Base-by-base conservation (phyloP, 1,140 invertebrate species). In the Drosophila orosa region DNA sequence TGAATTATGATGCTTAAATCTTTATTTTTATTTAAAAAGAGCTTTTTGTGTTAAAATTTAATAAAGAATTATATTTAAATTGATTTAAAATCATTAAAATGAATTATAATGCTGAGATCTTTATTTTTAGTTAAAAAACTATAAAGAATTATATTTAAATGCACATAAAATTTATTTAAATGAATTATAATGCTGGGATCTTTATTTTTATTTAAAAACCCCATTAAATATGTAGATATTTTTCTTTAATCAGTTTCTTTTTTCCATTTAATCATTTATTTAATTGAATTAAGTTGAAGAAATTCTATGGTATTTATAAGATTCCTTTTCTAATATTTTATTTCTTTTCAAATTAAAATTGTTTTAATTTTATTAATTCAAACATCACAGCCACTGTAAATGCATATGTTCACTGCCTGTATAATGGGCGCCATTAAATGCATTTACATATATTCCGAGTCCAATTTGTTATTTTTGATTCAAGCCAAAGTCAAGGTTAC, bases 401-500 rank as follows among this genome's bases (percentile, higher is more conserved):
- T 65, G 44, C 52, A 58, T 17, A 48, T 35, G 44, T 52, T 40
- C 54, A 67, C 57, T 56, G 25, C 10, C 25, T 17, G 25, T 62
- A 17, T 74, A 68, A 54, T 29, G 31, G 31, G 44, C 24, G 55
- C 39, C 57, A 65, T 62, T 58, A 58, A 71, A 52, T 75, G 73
- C 54, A 75, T 54, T 83, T 65, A 67, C 48, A 71, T 81, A 75
- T 67, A 75, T 67, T 75, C 63, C 61, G 50, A 59, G 50, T 66
- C 60, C 33, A 75, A 35, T 67, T 79, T 29, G 69, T 56, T 62
- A 47, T 37, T 25, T 54, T 65, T 61, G 37, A 59, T 56, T 44
- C 27, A 54, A 82, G 45, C 82, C 82, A 86, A 86, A 82, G 82
- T 86, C 82, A 86, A 86, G 82, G 82, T 75, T 85, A 35, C 58